Base-by-base conservation (phyloP, 2,113 vertebrate genomes). In the Pseudopipra pipra region DNA sequence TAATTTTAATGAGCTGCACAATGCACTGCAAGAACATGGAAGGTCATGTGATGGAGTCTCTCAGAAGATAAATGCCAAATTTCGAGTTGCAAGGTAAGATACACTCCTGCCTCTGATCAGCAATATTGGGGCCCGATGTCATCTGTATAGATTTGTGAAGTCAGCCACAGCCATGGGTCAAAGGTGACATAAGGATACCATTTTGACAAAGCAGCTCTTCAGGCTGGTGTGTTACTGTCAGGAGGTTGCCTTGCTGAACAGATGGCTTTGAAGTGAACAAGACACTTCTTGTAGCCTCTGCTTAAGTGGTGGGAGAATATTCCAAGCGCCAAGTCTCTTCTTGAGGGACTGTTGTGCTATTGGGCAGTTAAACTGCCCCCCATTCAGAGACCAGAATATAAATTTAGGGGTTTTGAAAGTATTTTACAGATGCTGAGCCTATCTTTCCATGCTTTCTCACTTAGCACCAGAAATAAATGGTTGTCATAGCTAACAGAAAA, bases 101-200 rank as follows among this genome's bases (percentile, higher is more conserved):
- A 4, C 0, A 2, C 11, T n/a, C 15, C 24, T 70, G 59, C 19
- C 58, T 86, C 24, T 2, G 11, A 0, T 49, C 5, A 14, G 17
- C 22, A 9, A 3, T 6, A 35, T 6, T 31, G 56, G n/a, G 25
- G 47, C 41, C 56, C 4, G 1, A 0, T 39, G 31, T 18, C 54
- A 14, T 21, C 83, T 30, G 6, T 19, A 19, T 3, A 8, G 77
- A 39, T 81, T 12, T 55, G 56, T 7, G 3, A 54, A 30, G 49
- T 20, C 16, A 33, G 73, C 52, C 73, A 23, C 67, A 28, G 59
- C n/a, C 37, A 1, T 0, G 1, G 74, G 87, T 81, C 70, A 67
- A 28, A 67, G 68, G 74, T 91, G 55, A 21, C 18, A 4, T 11
- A 21, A 71, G 95, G 87, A 67, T 81, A n/a, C 6, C 14, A 14